These are phyloP conservation scores for Stegodyphus dumicola DNA, from an alignment of 1,140 invertebrate species.

Conservation along the genomic window DNA sequence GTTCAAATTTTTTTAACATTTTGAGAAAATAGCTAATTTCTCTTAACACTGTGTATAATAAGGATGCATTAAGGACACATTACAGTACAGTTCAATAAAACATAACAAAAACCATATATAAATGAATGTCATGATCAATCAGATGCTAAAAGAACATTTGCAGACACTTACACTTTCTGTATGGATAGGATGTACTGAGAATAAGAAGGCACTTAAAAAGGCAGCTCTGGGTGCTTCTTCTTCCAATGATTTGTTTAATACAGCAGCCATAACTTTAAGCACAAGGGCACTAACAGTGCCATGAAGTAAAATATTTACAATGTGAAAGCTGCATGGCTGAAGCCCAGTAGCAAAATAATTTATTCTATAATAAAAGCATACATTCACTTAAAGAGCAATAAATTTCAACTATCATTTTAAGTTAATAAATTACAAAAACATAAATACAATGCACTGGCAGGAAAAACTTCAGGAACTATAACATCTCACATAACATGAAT, in stretches of 20 bases:
- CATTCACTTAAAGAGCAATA: too few relatives aligned
- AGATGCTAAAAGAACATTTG: too few relatives aligned
- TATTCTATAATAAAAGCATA: slow-evolving; percentile 45
- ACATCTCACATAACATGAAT: too few relatives aligned
- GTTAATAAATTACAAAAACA: not conserved
- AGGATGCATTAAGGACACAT: too few relatives aligned
- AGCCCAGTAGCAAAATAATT: slow-evolving; percentile 71
- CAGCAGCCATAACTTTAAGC: slow-evolving; percentile 73
- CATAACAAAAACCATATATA: too few relatives aligned
- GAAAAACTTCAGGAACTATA: too few relatives aligned
- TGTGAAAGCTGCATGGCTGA: slow-evolving; percentile 78
- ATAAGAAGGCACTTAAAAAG: slow-evolving; percentile 81
- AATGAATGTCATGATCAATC: too few relatives aligned
- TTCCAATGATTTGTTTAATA: slow-evolving; percentile 70
- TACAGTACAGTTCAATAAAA: too few relatives aligned
- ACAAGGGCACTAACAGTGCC: slow-evolving; percentile 75
- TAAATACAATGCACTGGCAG: not conserved
- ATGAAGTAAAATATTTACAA: slow-evolving; percentile 79
- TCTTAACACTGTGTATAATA: too few relatives aligned
- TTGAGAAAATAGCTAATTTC: too few relatives aligned
- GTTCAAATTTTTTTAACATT: too few relatives aligned
- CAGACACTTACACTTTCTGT: slow-evolving; percentile 81
- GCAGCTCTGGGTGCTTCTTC: slow-evolving; percentile 70
- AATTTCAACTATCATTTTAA: not conserved
- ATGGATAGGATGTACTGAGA: slow-evolving; percentile 95